Evolutionary conservation across 2,888 invertebrate genomes (phyloP).

Genomic region (Machimus rusticus): DNA sequence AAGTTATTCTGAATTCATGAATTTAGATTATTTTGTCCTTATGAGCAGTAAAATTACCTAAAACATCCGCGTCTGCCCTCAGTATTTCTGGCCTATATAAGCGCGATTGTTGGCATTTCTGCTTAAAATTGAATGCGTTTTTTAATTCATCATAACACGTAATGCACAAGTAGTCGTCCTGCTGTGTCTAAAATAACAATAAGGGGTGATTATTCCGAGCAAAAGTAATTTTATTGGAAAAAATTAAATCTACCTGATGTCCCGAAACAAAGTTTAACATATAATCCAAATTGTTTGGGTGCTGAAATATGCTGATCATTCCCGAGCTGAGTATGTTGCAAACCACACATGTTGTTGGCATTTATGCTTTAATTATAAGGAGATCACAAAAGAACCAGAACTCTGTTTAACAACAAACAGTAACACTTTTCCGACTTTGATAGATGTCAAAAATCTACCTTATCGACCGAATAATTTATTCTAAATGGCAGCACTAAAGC

Average conservation of each 20-base stretch:
- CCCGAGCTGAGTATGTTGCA: conserved; percentile 39
- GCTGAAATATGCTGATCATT: conserved; percentile 38
- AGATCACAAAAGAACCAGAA: not conserved
- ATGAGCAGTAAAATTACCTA: not conserved
- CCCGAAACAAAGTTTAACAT: conserved; percentile 42
- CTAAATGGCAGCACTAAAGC: not conserved
- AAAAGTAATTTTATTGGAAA: not conserved
- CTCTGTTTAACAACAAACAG: not conserved
- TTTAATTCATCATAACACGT: conserved; percentile 47
- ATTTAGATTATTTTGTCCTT: no score
- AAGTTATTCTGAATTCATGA: no score
- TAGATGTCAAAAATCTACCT: not conserved
- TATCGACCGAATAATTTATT: not conserved
- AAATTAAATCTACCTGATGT: conserved; percentile 23
- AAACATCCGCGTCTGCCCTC: not conserved
- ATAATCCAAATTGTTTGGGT: conserved; percentile 40
- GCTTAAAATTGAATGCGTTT: conserved; percentile 45
- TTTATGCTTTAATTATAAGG: not conserved
- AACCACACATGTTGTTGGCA: conserved; percentile 43
- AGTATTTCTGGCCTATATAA: conserved; percentile 22
- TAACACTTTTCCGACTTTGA: not conserved
- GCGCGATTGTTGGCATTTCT: conserved; percentile 44
- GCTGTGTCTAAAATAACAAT: conserved; percentile 35
- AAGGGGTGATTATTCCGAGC: not conserved
- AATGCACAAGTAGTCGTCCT: conserved; percentile 44